A percentile compares a stretch with the other conserved stretches of the same genome.
Evolutionary conservation across 2,888 invertebrate species (phyloP).

Genomic region (Chrysina gloriosa): DNA sequence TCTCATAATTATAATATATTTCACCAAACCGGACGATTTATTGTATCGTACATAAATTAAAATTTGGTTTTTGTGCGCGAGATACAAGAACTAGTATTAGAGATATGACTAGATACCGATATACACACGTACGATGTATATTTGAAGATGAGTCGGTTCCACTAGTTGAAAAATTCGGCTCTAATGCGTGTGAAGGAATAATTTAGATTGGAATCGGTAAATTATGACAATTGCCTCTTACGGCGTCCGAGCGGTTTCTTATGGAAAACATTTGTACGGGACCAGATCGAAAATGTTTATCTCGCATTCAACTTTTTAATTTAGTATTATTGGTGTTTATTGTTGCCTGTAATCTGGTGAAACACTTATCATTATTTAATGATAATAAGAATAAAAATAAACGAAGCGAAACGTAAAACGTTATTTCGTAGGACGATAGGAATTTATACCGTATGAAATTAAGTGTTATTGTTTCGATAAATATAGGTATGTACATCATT

Average conservation of each 20-base stretch:
- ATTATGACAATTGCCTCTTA: slow-evolving; percentile 22
- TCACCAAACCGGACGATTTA: slow-evolving; percentile 33
- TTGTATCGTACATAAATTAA: slow-evolving; percentile 30
- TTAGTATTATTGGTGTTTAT: slow-evolving; percentile 28
- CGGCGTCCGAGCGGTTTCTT: not conserved
- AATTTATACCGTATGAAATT: slow-evolving; percentile 1
- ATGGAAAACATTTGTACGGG: no score
- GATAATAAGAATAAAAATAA: slow-evolving; percentile 1
- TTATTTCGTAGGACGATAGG: not conserved
- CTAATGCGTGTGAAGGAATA: slow-evolving; percentile 31
- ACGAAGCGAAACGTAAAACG: not conserved
- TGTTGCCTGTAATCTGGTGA: slow-evolving; percentile 16
- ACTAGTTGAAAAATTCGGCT: not conserved
- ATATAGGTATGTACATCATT: no score
- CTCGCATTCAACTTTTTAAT: slow-evolving; percentile 24
- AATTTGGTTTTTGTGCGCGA: slow-evolving; percentile 12
- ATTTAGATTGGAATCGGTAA: slow-evolving; percentile 27
- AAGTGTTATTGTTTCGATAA: slow-evolving; percentile 1
- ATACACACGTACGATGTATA: no score
- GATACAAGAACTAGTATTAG: no score
- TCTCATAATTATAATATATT: slow-evolving; percentile 47
- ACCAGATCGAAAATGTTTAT: not conserved
- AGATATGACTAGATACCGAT: no score
- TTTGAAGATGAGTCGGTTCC: no score
- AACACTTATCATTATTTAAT: slow-evolving; percentile 28